Conservation (phyloP, 2,888 invertebrate species). For the Sipunculus nudus region DNA sequence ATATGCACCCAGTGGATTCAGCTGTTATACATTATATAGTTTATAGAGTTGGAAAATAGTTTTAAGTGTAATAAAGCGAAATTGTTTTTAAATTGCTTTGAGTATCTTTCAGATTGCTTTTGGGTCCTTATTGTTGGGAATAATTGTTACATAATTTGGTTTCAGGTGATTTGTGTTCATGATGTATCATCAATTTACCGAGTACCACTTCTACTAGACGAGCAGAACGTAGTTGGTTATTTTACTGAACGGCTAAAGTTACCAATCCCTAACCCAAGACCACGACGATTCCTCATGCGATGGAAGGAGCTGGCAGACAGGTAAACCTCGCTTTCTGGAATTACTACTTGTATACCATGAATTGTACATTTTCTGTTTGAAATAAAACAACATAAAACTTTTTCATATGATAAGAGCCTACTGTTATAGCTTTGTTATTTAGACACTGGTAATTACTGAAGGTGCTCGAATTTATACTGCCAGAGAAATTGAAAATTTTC, state of each 20-base stretch:
- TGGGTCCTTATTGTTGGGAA: no score
- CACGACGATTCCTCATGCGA: constrained; percentile 80
- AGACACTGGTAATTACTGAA: background rate
- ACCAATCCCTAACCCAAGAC: constrained; percentile 71
- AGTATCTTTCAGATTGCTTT: no score
- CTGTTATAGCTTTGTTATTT: background rate
- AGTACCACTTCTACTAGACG: constrained; percentile 92
- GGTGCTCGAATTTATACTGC: background rate
- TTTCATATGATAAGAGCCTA: no score
- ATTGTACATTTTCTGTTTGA: background rate
- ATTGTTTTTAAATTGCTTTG: no score
- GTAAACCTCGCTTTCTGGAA: constrained; percentile 55
- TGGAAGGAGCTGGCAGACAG: constrained; percentile 89
- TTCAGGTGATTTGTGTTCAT: constrained; percentile 89
- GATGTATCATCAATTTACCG: constrained; percentile 95
- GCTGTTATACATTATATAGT: no score
- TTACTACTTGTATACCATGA: background rate
- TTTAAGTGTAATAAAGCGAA: no score
- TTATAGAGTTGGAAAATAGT: no score
- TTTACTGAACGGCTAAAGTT: constrained; percentile 83
- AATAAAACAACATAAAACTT: no score
- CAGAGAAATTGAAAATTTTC: no score
- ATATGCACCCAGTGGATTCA: no score
- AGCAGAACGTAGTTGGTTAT: constrained; percentile 87
- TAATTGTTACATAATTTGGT: constrained; percentile 1